These are phyloP conservation scores for Periophthalmus modestus DNA, from an alignment of 2,113 vertebrate genomes.

Conservation along the genomic window DNA sequence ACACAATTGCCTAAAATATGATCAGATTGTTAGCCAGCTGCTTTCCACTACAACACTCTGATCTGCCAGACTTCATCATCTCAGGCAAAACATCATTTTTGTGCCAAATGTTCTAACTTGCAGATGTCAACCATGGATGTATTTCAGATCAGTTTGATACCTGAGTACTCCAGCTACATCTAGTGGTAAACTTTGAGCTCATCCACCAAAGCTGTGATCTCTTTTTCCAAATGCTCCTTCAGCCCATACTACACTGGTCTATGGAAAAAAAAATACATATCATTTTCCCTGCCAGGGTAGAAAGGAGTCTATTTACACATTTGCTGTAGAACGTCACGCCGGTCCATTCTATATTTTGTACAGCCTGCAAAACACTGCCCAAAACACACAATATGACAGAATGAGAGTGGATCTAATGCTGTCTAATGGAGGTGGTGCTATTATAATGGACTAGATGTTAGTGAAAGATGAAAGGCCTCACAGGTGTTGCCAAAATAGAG, in stretches of 20 bases:
- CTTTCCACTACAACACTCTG: too few species aligned
- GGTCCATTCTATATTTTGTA: slow-evolving; percentile 24
- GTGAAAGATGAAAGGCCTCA: slow-evolving; percentile 61
- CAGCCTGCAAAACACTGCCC: slow-evolving; percentile 31
- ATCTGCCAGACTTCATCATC: too few species aligned
- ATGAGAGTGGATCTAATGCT: slow-evolving; percentile 41
- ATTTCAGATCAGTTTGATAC: slow-evolving; percentile 23
- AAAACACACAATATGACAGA: slow-evolving; percentile 36
- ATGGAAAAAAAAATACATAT: background rate
- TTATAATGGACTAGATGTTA: slow-evolving; percentile 63
- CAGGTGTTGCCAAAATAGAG: slow-evolving; percentile 22
- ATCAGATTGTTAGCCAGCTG: too few species aligned
- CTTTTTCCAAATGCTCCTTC: slow-evolving; percentile 1
- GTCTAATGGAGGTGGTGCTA: slow-evolving; percentile 57
- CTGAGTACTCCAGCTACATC: slow-evolving; percentile 79
- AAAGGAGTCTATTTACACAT: background rate
- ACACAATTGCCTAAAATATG: too few species aligned
- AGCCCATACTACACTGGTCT: background rate
- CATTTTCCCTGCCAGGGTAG: background rate
- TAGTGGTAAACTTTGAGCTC: slow-evolving; percentile 69
- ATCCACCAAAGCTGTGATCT: slow-evolving; percentile 26
- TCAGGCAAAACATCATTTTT: too few species aligned
- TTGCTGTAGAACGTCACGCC: slow-evolving; percentile 7
- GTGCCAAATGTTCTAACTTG: background rate
- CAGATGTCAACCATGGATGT: background rate